Percentiles rank a stretch among this genome's conserved stretches.
Conservation (phyloP, 2,113 vertebrate species). For the Oxyura jamaicensis region DNA sequence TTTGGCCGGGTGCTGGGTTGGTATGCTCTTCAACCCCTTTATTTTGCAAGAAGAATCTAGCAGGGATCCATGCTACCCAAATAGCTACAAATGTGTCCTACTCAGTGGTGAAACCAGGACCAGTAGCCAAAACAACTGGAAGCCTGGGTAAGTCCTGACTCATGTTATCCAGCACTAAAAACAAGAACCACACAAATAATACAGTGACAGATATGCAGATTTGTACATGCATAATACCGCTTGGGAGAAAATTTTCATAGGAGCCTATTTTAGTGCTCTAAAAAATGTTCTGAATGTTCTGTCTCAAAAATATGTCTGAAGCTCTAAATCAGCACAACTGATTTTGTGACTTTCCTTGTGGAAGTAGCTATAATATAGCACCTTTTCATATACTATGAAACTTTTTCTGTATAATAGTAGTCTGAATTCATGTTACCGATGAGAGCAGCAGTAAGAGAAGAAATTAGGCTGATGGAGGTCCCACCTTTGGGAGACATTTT, state of each 20-base stretch:
- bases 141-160: not conserved
- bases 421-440: not conserved
- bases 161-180: not conserved
- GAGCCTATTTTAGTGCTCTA: not conserved
- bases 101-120: not conserved
- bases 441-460: not conserved
- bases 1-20: not conserved
- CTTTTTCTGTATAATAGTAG: not conserved
- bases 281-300: not conserved
- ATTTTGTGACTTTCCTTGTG: not conserved
- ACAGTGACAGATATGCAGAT: not conserved
- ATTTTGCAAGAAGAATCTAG: not conserved
- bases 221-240: not conserved
- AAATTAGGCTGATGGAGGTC: not conserved
- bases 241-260: not conserved
- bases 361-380: not conserved
- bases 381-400: not conserved
- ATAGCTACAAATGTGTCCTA: not conserved
- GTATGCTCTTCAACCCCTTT: not conserved
- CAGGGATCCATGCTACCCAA: not conserved
- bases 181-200: not conserved
- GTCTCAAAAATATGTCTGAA: not conserved
- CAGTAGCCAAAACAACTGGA: not conserved
- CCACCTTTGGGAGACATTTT: not conserved
- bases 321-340: not conserved